Evolutionary conservation across 2,113 vertebrate species (phyloP), one percentile per base, ranked within the genome.

Genomic region (Zosterops hypoxanthus): DNA sequence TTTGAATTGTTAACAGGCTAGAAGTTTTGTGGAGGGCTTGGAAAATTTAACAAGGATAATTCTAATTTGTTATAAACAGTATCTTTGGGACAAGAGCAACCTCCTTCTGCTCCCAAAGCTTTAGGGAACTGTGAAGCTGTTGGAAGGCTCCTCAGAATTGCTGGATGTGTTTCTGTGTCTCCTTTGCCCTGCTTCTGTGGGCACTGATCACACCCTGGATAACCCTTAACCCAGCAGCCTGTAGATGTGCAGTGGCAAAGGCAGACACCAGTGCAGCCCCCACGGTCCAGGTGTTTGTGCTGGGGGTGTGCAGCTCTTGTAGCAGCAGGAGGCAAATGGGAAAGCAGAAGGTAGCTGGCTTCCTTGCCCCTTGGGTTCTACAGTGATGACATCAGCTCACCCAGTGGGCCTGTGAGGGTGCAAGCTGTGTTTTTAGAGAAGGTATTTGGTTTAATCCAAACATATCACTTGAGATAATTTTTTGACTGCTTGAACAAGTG

Each of bases 271-370:
- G 66, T 57, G n/a, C 70, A 65, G 75, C 20, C 36, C 47, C 36
- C 15, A 11, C 0, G 0, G 46, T 29, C 26, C 79, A 29, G 53
- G 12, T 1, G 0, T 78, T 77, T 77, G 2, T 64, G 29, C 50
- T 83, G 55, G 22, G 39, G 28, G 0, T 11, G 23, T 75, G 39
- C 68, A 34, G 34, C 33, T 46, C 70, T 72, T 64, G 57, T 34
- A 85, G 82, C 25, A 82, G 73, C 17, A 47, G 70, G 29, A 87
- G 25, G 46, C 57, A 85, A 36, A 23, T 23, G 73, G 65, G 57
- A 61, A 78, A 52, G 65, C 52, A 55, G 47, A 57, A 61, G 18
- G 50, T 10, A 50, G 8, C 34, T 25, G 34, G 23, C 10, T 80
- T 70, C 44, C 57, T 82, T 9, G 7, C 49, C n/a, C 39, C 29